These are phyloP conservation scores for Oasisia sp. DNA, from an alignment of 2,888 invertebrate genomes.

Conservation along the genomic window DNA sequence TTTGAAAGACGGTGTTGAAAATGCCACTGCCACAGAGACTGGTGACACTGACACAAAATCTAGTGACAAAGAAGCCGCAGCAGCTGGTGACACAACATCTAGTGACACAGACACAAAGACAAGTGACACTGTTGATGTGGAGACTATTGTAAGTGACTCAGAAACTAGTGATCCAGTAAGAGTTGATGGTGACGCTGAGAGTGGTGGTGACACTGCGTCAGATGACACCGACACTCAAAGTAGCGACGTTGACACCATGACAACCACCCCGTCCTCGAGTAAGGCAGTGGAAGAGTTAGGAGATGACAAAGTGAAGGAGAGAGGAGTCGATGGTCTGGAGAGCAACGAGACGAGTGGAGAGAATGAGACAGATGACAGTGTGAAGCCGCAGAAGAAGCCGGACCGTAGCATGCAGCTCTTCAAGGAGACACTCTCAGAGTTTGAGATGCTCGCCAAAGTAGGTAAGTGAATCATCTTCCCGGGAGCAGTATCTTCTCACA, in stretches of 20 bases:
- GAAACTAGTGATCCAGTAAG: background rate
- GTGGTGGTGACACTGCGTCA: conserved; percentile 7
- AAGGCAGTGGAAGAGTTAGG: conserved; percentile 21
- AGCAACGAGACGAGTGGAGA: conserved; percentile 3
- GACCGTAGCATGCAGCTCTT: conserved; percentile 45
- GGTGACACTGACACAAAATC: background rate
- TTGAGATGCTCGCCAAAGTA: conserved; percentile 72
- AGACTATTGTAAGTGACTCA: background rate
- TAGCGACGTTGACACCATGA: background rate
- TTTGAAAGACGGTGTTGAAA: background rate
- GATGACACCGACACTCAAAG: conserved; percentile 20
- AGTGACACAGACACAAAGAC: background rate
- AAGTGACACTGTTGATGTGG: background rate
- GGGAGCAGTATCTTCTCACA: background rate
- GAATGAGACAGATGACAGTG: conserved; percentile 27
- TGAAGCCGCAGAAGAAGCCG: background rate
- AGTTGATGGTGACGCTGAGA: conserved; percentile 10
- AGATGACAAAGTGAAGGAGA: background rate
- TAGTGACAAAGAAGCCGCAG: conserved; percentile 18
- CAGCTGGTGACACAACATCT: conserved; percentile 18
- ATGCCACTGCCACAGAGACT: background rate
- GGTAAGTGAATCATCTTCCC: conserved; percentile 65
- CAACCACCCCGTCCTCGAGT: background rate
- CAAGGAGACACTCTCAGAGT: conserved; percentile 68
- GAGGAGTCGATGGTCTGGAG: background rate